phyloP scores from a whole-genome alignment of 2,888 invertebrate species.

The Cheilosia vernalis region DNA sequence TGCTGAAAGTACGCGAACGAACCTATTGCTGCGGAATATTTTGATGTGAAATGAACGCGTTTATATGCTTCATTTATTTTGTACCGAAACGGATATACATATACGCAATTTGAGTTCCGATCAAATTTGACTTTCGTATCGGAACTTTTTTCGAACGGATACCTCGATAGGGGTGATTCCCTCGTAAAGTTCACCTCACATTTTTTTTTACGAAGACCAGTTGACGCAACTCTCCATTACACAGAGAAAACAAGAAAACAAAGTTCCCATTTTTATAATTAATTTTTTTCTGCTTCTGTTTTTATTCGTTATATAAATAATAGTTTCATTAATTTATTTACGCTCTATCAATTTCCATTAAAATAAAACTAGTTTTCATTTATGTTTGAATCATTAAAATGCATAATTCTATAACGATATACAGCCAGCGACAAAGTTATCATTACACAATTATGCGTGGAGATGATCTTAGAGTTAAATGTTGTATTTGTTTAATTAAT shows the following conservation, averaged over 20 bases:
- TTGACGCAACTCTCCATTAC: not conserved
- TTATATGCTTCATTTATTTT: no score
- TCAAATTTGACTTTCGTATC: no score
- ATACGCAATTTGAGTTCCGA: no score
- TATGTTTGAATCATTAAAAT: conserved; percentile 64
- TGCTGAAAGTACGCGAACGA: no score
- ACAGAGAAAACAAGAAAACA: conserved; percentile 12
- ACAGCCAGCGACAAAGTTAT: conserved; percentile 25
- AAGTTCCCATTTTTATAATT: conserved; percentile 42
- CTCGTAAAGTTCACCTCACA: no score
- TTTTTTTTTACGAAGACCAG: no score
- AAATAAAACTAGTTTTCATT: conserved; percentile 70
- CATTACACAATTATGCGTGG: conserved; percentile 54
- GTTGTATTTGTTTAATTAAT: conserved; percentile 60
- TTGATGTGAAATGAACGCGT: no score
- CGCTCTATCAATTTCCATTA: conserved; percentile 74
- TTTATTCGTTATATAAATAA: conserved; percentile 74
- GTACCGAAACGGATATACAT: no score
- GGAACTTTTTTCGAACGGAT: no score
- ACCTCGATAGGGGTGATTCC: no score
- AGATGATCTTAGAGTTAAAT: conserved; percentile 68
- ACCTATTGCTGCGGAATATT: no score
- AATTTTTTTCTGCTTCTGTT: conserved; percentile 53
- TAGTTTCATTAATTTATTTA: conserved; percentile 73
- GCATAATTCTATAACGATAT: conserved; percentile 63